Conservation (phyloP, 2,113 vertebrate genomes). For the Psephotus haematonotus region DNA sequence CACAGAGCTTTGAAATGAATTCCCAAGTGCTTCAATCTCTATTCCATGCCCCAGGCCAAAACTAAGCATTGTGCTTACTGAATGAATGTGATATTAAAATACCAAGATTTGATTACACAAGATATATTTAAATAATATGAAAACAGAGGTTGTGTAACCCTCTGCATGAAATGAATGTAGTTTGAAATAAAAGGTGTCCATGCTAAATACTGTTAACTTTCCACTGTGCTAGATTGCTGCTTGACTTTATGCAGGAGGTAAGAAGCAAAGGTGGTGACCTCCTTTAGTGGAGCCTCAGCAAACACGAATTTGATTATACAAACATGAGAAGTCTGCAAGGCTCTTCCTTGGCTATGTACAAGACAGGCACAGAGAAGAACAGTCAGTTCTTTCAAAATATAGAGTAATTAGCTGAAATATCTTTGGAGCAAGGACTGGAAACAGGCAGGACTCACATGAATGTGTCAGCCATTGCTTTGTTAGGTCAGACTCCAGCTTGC, state of each 20-base stretch:
- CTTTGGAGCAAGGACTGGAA: background rate
- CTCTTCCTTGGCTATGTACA: background rate
- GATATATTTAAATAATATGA: background rate
- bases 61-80: constrained; percentile 33
- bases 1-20: constrained; percentile 40
- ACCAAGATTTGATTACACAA: background rate
- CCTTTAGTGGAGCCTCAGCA: background rate
- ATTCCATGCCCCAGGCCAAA: background rate
- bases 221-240: background rate
- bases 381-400: background rate
- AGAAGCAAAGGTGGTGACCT: background rate
- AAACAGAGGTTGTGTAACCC: background rate
- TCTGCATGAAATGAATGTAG: background rate
- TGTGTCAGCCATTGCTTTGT: background rate
- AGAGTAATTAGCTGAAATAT: background rate
- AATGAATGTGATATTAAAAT: background rate
- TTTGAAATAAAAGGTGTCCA: background rate
- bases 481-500: background rate
- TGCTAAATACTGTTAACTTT: background rate
- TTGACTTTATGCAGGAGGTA: background rate
- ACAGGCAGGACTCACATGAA: background rate
- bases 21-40: constrained; percentile 28
- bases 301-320: background rate
- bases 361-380: rapidly evolving
- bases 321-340: background rate